Percentiles rank a stretch among this genome's conserved stretches.
These are phyloP conservation scores for Oryctes rhinoceros DNA, from an alignment of 1,140 invertebrate genomes.

Conservation along the genomic window DNA sequence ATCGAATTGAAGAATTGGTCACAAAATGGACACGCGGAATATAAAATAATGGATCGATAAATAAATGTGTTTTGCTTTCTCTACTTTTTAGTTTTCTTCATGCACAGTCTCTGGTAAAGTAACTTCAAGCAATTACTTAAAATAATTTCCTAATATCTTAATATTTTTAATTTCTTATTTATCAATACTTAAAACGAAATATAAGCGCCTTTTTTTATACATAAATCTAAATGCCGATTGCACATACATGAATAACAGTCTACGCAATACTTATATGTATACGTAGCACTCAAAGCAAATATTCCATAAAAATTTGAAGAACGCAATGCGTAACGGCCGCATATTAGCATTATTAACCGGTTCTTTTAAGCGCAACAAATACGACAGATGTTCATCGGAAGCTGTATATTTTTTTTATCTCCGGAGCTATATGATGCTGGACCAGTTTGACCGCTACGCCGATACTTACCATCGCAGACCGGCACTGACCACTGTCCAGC, in stretches of 20 bases:
- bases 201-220: no score
- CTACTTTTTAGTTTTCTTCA: no score
- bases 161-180: no score
- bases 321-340: conserved; percentile 21
- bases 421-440: conserved; percentile 8
- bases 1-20: no score
- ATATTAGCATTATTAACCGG: conserved; percentile 34
- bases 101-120: no score
- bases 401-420: conserved; percentile 31
- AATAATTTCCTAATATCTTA: no score
- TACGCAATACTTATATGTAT: not conserved
- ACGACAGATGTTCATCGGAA: conserved; percentile 33
- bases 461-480: not conserved
- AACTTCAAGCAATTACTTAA: no score
- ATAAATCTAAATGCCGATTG: not conserved
- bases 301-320: conserved; percentile 32
- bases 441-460: conserved; percentile 24
- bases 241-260: not conserved
- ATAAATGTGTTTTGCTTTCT: no score
- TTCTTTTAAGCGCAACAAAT: conserved; percentile 32
- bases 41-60: no score
- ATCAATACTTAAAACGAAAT: no score
- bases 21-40: no score
- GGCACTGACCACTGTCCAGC: conserved; percentile 24
- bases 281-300: not conserved